Base-by-base conservation (phyloP, 2,797 vertebrate genomes). In the Tympanoctomys barrerae region DNA sequence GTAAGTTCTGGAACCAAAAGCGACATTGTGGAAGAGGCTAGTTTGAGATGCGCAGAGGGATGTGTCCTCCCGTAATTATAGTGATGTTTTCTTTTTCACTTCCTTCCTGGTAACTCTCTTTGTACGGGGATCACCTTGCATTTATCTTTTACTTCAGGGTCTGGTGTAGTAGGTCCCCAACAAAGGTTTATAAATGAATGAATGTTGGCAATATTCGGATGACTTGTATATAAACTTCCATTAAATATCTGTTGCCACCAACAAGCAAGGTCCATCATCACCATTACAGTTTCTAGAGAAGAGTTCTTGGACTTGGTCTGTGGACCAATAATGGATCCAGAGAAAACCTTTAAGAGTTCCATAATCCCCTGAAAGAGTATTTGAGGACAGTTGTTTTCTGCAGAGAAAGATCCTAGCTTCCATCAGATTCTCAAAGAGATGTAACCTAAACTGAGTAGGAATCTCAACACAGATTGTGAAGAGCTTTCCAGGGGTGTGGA, bases 391-490 rank as follows among this genome's bases (percentile, higher is more conserved):
- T 2, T 8, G 22, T 90, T 95, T 94, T 57, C 81, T 57, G 21
- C 89, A 87, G 88, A 93, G 36, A 79, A 79, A 49, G 12, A 28
- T 82, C 68, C 79, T 90, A 64, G 33, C 82, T 80, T 66, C 88
- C 33, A 68, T 80, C 14, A 31, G 42, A 9, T 83, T 89, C n/a
- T 90, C 19, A 82, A 85, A 95, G 80, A 49, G 21, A 22, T 39
- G 33, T 86, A 77, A 39, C 71, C 66, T 78, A 81, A 86, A 68
- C n/a, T 90, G 59, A 80, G 66, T 75, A 57, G 16, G 39, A 59
- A 33, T 66, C 49, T 26, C 31, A 5, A 1, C 12, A 75, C 49
- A 80, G 42, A 52, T 46, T 28, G 42, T 61, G 78, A 62, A 82
- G 80, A 84, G 21, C 64, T 46, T 90, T 77, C 62, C 71, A 62